A percentile compares a stretch with the other conserved stretches of the same genome.
These are phyloP conservation scores for Catostomus latipinnis DNA, from an alignment of 2,797 vertebrate species.

Conservation along the genomic window DNA sequence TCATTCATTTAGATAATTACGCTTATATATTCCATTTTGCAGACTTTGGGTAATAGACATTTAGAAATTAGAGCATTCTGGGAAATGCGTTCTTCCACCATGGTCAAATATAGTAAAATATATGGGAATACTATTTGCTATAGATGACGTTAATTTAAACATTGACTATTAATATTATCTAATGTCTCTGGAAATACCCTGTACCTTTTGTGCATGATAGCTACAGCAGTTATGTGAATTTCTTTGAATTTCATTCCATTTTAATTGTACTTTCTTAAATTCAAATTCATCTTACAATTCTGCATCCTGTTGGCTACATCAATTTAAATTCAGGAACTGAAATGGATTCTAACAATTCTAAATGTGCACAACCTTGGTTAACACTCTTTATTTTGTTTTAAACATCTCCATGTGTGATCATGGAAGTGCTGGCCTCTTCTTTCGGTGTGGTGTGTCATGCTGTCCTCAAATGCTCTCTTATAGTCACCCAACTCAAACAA, in stretches of 20 bases:
- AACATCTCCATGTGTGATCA: slow-evolving; percentile 57
- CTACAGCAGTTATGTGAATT: not conserved
- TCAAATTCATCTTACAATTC: not conserved
- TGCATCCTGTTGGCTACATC: not conserved
- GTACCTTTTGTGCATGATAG: no score
- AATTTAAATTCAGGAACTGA: slow-evolving; percentile 12
- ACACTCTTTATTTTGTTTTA: slow-evolving; percentile 61
- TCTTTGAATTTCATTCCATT: not conserved
- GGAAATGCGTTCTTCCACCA: not conserved
- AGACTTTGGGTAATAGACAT: not conserved
- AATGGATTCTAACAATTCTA: slow-evolving; percentile 4
- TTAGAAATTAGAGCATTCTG: not conserved
- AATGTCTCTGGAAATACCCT: not conserved
- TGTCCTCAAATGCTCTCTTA: slow-evolving; percentile 83
- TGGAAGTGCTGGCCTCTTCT: slow-evolving; percentile 60
- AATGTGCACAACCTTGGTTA: slow-evolving; percentile 19
- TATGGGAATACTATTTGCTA: no score
- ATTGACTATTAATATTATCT: not conserved
- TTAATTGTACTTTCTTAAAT: not conserved
- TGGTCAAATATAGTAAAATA: not conserved
- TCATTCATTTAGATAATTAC: not conserved
- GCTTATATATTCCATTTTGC: not conserved
- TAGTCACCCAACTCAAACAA: slow-evolving; percentile 63
- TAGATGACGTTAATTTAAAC: not conserved
- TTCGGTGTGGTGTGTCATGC: slow-evolving; percentile 97